phyloP scores from a whole-genome alignment of 2,888 invertebrate species.

The Heliothis peltigera region DNA sequence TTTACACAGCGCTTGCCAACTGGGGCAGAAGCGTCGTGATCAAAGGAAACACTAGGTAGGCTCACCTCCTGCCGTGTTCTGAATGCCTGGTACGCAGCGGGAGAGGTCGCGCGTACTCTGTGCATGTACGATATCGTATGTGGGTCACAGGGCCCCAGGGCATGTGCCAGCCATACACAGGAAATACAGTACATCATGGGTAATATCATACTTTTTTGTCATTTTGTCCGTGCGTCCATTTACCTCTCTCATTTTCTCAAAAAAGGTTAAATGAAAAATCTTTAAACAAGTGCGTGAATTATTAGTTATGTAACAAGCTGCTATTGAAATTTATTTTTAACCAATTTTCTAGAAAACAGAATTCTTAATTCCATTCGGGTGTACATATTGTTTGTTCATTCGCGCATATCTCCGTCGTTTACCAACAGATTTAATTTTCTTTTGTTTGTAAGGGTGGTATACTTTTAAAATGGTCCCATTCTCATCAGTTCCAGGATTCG shows the following conservation, averaged over 20 bases:
- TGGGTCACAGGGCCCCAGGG: slow-evolving; percentile 69
- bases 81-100: slow-evolving; percentile 72
- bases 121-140: slow-evolving; percentile 60
- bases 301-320: too few species aligned
- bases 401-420: too few species aligned
- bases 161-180: slow-evolving; percentile 53
- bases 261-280: background rate
- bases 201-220: slow-evolving; percentile 48
- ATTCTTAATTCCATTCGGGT: too few species aligned
- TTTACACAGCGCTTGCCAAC: slow-evolving; percentile 71
- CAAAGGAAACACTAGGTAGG: slow-evolving; percentile 74
- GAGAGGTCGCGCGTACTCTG: slow-evolving; percentile 53
- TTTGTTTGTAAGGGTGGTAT: too few species aligned
- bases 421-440: too few species aligned
- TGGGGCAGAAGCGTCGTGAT: slow-evolving; percentile 76
- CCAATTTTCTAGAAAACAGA: too few species aligned
- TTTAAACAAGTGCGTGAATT: too few species aligned
- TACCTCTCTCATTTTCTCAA: background rate
- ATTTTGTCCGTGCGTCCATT: slow-evolving; percentile 12
- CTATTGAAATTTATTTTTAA: too few species aligned
- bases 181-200: slow-evolving; percentile 45
- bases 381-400: too few species aligned
- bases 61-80: slow-evolving; percentile 73
- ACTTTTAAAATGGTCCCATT: too few species aligned
- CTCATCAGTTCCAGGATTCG: too few species aligned